A percentile compares a stretch with the other conserved stretches of the same genome.
phyloP scores from a whole-genome alignment of 2,888 invertebrate genomes.

The Coelinius sp. region DNA sequence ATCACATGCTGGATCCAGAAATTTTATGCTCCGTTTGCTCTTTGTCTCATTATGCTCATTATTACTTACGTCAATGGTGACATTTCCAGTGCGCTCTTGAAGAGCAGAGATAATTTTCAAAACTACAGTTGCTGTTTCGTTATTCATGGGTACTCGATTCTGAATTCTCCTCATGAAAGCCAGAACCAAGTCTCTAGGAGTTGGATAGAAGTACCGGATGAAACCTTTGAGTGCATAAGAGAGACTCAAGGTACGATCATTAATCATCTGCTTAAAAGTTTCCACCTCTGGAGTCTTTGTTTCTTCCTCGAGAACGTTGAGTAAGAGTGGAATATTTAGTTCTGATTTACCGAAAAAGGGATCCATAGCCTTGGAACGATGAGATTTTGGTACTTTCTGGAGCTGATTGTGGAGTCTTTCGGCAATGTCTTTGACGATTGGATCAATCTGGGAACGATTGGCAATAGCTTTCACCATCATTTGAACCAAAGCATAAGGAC shows the following conservation, averaged over 20 bases:
- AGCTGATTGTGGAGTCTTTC: conserved; percentile 32
- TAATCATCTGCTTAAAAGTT: conserved; percentile 36
- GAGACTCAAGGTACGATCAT: conserved; percentile 37
- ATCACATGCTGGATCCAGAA: neutral
- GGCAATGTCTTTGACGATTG: conserved; percentile 29
- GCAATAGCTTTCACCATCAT: conserved; percentile 36
- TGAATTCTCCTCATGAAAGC: conserved; percentile 44
- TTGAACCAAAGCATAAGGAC: conserved; percentile 39
- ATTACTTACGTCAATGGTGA: neutral
- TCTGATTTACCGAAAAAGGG: conserved; percentile 38
- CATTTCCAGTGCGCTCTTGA: neutral
- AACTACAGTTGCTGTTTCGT: conserved; percentile 4
- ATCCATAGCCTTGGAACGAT: conserved; percentile 31
- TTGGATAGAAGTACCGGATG: conserved; percentile 46
- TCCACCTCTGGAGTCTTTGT: conserved; percentile 33
- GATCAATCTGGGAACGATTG: conserved; percentile 36
- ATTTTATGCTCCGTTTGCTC: neutral
- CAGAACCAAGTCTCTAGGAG: conserved; percentile 40
- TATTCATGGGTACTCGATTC: conserved; percentile 44
- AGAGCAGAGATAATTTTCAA: neutral
- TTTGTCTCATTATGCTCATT: neutral
- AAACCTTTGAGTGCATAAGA: conserved; percentile 48
- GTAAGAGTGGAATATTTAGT: conserved; percentile 42
- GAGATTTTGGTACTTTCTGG: neutral
- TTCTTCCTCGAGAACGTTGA: conserved; percentile 30